Conservation (phyloP, 2,888 invertebrate genomes). For the Omphaloscelis lunosa region DNA sequence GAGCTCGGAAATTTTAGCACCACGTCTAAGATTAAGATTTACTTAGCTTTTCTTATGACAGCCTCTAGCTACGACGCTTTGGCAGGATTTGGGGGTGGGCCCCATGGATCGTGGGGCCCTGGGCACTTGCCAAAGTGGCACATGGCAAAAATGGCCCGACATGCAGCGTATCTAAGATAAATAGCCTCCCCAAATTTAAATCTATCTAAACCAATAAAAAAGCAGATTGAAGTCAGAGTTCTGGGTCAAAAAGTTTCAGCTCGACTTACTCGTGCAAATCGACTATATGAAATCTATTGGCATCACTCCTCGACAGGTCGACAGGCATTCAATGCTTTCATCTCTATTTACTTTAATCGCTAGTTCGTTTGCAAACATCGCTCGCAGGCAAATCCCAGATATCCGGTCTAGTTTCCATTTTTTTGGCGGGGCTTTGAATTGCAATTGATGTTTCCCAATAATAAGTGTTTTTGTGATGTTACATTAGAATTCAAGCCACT, state of each 20-base stretch:
- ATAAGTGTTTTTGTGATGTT: slow-evolving; percentile 2
- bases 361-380: slow-evolving; percentile 74
- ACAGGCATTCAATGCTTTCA: slow-evolving; percentile 69
- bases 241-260: slow-evolving; percentile 51
- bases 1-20: too few species aligned
- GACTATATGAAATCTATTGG: slow-evolving; percentile 42
- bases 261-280: slow-evolving; percentile 23
- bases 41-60: too few species aligned
- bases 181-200: slow-evolving; percentile 3
- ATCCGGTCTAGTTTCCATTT: slow-evolving; percentile 56
- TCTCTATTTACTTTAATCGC: slow-evolving; percentile 79
- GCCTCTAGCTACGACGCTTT: too few species aligned
- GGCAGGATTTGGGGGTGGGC: too few species aligned
- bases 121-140: too few species aligned
- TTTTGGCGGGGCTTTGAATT: slow-evolving; percentile 49
- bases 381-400: slow-evolving; percentile 66
- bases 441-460: slow-evolving; percentile 12
- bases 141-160: too few species aligned
- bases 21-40: too few species aligned
- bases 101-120: too few species aligned
- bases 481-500: too few species aligned
- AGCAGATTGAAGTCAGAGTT: slow-evolving; percentile 24
- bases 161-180: neutral
- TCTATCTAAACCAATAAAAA: slow-evolving; percentile 7
- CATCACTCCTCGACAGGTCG: slow-evolving; percentile 32